These are phyloP conservation scores for Seriola aureovittata DNA, from an alignment of 2,113 vertebrate species.

Conservation along the genomic window DNA sequence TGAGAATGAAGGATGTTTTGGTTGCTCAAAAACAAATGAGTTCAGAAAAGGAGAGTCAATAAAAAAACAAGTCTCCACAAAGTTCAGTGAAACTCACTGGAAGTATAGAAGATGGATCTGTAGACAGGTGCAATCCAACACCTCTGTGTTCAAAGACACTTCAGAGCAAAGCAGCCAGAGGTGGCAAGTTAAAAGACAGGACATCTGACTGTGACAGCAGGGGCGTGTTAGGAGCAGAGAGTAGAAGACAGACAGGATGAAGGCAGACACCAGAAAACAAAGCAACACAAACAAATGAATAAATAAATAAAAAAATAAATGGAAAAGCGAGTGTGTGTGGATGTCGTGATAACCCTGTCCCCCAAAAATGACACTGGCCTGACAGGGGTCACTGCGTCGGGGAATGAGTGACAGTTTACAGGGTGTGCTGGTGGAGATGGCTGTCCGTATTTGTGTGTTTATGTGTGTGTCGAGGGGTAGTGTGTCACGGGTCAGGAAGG, in stretches of 20 bases:
- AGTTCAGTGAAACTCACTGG: conserved; percentile 40
- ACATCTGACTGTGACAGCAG: conserved; percentile 37
- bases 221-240: not conserved
- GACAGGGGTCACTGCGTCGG: conserved; percentile 75
- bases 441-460: conserved; percentile 27
- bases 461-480: conserved; percentile 1
- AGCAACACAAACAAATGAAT: conserved; percentile 61
- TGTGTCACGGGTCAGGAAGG: conserved; percentile 50
- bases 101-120: conserved; percentile 17
- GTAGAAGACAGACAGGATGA: conserved; percentile 46
- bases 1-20: conserved; percentile 1
- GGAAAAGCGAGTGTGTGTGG: conserved; percentile 40
- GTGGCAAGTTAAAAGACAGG: conserved; percentile 28
- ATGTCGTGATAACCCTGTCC: conserved; percentile 26
- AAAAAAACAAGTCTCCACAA: conserved; percentile 18
- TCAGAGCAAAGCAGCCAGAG: conserved; percentile 38
- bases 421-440: conserved; percentile 32
- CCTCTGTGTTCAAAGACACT: conserved; percentile 15
- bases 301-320: conserved; percentile 77
- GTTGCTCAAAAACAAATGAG: not conserved
- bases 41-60: not conserved
- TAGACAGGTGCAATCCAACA: conserved; percentile 40
- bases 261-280: conserved; percentile 47
- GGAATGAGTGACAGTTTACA: conserved; percentile 74
- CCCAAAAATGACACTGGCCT: conserved; percentile 67